Evolutionary conservation across 2,797 vertebrate species (phyloP).

Genomic region (Lithobates sylvaticus): DNA sequence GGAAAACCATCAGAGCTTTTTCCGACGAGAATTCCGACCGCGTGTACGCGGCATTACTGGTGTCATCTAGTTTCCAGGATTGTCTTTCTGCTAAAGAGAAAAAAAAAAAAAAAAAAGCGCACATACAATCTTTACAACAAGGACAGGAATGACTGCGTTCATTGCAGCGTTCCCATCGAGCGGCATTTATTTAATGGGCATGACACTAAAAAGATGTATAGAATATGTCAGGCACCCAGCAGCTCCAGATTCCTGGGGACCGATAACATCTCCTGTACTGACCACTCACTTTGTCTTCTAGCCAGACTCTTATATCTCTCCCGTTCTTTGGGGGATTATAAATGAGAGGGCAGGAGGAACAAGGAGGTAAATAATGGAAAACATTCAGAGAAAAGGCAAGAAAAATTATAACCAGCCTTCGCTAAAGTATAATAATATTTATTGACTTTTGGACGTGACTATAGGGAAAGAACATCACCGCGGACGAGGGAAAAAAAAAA

Average conservation of each 20-base stretch:
- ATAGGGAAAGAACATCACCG: constrained; percentile 75
- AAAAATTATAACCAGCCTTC: constrained; percentile 78
- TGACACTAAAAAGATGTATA: constrained; percentile 92
- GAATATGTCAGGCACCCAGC: constrained; percentile 91
- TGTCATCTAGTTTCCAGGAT: too few species aligned
- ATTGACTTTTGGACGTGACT: constrained; percentile 76
- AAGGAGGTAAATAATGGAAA: constrained; percentile 87
- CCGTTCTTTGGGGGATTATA: constrained; percentile 87
- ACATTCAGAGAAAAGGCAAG: constrained; percentile 66
- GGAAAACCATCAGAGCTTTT: too few species aligned
- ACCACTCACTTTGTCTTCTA: constrained; percentile 91
- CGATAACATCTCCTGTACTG: constrained; percentile 91
- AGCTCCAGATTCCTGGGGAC: constrained; percentile 85
- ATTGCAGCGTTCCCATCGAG: constrained; percentile 87
- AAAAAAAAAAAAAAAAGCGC: constrained; percentile 25
- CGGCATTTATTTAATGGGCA: constrained; percentile 92
- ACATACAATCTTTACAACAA: constrained; percentile 63
- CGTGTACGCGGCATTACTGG: too few species aligned
- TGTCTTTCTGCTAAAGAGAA: not conserved
- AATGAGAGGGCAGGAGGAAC: constrained; percentile 89
- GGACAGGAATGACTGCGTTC: constrained; percentile 77
- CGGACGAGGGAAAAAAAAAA: not conserved
- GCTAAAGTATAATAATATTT: constrained; percentile 77
- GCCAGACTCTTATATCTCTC: constrained; percentile 86
- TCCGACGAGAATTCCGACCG: too few species aligned